Evolutionary conservation across 2,888 invertebrate species (phyloP).

Genomic region (Drosophila maculinotata): DNA sequence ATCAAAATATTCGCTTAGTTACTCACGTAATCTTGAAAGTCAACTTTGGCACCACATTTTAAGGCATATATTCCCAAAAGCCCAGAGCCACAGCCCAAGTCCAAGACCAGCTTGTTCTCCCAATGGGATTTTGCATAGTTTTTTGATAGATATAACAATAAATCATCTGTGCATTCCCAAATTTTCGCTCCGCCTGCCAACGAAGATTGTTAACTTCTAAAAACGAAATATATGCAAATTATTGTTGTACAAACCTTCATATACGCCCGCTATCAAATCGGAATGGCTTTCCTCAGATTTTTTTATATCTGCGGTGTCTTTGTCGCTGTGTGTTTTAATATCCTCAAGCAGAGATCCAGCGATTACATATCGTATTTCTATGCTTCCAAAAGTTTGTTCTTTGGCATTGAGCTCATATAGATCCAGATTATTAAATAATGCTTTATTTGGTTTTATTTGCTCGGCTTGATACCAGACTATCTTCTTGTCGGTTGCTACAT

Average conservation of each 20-base stretch:
- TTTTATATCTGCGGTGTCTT: constrained; percentile 80
- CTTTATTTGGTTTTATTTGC: constrained; percentile 53
- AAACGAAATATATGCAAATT: not conserved
- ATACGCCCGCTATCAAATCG: constrained; percentile 90
- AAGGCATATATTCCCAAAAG: constrained; percentile 93
- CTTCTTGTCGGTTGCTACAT: not conserved
- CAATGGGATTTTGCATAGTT: constrained; percentile 82
- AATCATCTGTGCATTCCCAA: constrained; percentile 97
- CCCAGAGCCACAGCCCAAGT: constrained; percentile 97
- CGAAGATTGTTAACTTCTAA: constrained; percentile 35
- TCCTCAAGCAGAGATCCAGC: constrained; percentile 77
- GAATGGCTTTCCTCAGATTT: constrained; percentile 88
- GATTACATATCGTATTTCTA: constrained; percentile 67
- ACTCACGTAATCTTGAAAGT: constrained; percentile 98
- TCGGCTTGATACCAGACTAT: constrained; percentile 77
- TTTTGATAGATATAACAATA: constrained; percentile 88
- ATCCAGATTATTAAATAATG: constrained; percentile 70
- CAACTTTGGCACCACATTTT: constrained; percentile 89
- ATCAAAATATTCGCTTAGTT: not conserved
- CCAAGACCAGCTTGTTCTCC: constrained; percentile 88
- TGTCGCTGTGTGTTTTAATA: constrained; percentile 61
- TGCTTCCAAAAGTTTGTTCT: constrained; percentile 54
- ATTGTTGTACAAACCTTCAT: constrained; percentile 89
- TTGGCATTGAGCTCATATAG: constrained; percentile 78
- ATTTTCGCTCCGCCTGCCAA: constrained; percentile 94